Conservation (phyloP, 2,113 vertebrate genomes). For the Nyctereutes procyonoides region DNA sequence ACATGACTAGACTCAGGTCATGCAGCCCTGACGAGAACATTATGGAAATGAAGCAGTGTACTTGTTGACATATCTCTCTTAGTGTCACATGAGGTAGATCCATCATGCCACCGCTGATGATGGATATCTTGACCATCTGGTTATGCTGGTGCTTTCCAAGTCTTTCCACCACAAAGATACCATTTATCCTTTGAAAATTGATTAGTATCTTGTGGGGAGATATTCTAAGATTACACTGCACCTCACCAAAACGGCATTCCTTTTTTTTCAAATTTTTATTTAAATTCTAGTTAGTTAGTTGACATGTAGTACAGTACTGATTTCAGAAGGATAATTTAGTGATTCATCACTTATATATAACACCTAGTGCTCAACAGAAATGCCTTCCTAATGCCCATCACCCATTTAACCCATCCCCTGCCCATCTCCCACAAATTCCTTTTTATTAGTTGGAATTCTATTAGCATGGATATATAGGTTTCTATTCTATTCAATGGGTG, state of each 20-base stretch:
- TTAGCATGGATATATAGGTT: not conserved
- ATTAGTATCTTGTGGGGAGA: not conserved
- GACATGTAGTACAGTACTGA: not conserved
- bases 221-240: no score
- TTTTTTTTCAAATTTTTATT: not conserved
- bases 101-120: accelerated
- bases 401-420: not conserved
- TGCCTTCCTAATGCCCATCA: not conserved
- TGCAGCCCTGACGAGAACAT: no score
- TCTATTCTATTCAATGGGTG: not conserved
- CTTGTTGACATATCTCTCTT: not conserved
- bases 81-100: accelerated
- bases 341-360: not conserved
- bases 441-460: not conserved
- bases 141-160: not conserved
- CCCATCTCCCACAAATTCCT: not conserved
- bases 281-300: not conserved
- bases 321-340: not conserved
- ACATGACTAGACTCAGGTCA: not conserved
- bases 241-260: not conserved
- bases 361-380: not conserved
- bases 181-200: not conserved
- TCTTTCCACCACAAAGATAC: not conserved
- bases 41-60: not conserved
- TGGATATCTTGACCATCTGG: not conserved